A percentile compares a stretch with the other conserved stretches of the same genome.
These are phyloP conservation scores for Alloplasta piceator DNA, from an alignment of 2,888 invertebrate genomes.

Conservation along the genomic window DNA sequence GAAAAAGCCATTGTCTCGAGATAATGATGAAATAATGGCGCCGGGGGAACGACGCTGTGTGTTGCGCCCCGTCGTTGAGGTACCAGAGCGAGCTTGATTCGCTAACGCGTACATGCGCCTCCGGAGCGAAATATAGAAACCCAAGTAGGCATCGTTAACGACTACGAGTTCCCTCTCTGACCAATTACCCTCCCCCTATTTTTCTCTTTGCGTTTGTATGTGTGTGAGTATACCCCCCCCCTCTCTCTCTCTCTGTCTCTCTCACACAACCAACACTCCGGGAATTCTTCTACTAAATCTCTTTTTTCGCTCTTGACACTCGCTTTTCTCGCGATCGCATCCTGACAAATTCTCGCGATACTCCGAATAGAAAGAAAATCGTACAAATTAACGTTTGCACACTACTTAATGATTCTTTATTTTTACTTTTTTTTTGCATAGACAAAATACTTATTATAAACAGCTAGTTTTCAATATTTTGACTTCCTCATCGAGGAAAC, in stretches of 20 bases:
- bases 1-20: conserved; percentile 69
- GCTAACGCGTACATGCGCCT: conserved; percentile 49
- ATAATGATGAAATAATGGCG: conserved; percentile 74
- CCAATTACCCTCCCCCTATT: conserved; percentile 69
- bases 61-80: conserved; percentile 67
- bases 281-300: conserved; percentile 29
- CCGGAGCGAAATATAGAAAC: conserved; percentile 71
- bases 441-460: too few species aligned
- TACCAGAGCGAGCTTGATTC: conserved; percentile 63
- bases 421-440: too few species aligned
- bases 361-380: too few species aligned
- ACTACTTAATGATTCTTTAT: too few species aligned
- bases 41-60: conserved; percentile 69
- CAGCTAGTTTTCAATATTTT: too few species aligned
- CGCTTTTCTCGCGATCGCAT: neutral
- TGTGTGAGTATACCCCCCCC: conserved; percentile 29
- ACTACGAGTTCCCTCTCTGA: conserved; percentile 68
- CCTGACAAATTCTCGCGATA: neutral
- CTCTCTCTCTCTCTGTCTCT: conserved; percentile 7
- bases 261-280: too few species aligned
- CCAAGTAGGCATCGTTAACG: conserved; percentile 73
- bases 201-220: conserved; percentile 13
- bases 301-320: neutral
- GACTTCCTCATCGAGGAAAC: too few species aligned
- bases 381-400: too few species aligned